Percentiles rank a stretch among this genome's conserved stretches.
phyloP scores from a whole-genome alignment of 2,113 vertebrate genomes.

The Chaetodon trifascialis region DNA sequence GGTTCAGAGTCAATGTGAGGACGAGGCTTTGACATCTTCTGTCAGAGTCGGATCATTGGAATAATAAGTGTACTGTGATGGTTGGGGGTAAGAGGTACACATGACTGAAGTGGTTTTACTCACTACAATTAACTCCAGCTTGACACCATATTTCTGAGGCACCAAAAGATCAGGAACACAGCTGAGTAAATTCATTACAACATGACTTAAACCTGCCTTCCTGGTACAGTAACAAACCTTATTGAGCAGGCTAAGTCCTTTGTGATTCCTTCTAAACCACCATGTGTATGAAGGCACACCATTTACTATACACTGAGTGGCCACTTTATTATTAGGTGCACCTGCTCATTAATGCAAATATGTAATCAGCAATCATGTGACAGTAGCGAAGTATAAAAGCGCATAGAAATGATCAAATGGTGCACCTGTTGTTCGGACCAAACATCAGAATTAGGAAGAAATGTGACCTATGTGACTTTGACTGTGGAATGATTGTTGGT shows the following conservation, averaged over 20 bases:
- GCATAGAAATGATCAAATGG: no score
- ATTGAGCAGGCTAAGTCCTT: neutral
- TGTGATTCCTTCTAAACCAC: neutral
- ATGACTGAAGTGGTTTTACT: neutral
- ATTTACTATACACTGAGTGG: neutral
- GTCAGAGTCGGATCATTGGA: constrained; percentile 6
- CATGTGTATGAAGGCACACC: neutral
- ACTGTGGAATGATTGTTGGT: no score
- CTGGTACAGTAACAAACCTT: neutral
- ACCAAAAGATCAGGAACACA: neutral
- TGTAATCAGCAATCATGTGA: neutral
- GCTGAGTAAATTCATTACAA: neutral
- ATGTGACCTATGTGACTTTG: no score
- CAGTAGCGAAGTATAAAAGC: no score
- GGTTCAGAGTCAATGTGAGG: constrained; percentile 14
- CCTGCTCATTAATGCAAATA: no score
- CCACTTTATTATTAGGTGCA: neutral
- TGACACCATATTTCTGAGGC: constrained; percentile 9
- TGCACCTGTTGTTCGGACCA: no score
- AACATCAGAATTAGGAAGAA: no score
- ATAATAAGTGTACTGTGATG: constrained; percentile 9
- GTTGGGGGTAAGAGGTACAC: neutral
- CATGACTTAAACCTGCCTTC: neutral
- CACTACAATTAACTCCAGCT: neutral
- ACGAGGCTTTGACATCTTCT: constrained; percentile 13